phyloP scores from a whole-genome alignment of 2,888 invertebrate genomes.

The Norana najaformis region DNA sequence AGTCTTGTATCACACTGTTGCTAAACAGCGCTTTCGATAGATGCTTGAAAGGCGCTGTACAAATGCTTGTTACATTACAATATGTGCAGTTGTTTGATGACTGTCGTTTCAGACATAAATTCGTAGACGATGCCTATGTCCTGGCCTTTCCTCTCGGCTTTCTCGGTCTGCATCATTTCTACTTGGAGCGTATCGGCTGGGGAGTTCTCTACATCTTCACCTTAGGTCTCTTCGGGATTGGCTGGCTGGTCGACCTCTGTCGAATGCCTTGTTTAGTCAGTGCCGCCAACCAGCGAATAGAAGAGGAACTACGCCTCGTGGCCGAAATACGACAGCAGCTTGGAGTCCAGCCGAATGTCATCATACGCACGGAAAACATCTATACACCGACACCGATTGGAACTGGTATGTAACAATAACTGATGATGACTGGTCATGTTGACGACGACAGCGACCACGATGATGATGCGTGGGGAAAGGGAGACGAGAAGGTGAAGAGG shows the following conservation, averaged over 20 bases:
- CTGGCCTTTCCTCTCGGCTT: constrained; percentile 41
- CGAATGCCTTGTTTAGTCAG: constrained; percentile 40
- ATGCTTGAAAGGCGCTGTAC: too few species aligned
- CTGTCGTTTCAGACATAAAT: constrained; percentile 31
- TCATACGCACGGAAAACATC: neutral
- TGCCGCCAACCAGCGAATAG: constrained; percentile 28
- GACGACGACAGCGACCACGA: neutral
- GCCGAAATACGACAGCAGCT: constrained; percentile 16
- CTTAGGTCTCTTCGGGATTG: constrained; percentile 46
- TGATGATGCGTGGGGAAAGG: neutral
- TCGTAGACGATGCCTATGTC: constrained; percentile 36
- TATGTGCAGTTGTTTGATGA: too few species aligned
- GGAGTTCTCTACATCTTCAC: constrained; percentile 48
- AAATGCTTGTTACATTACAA: too few species aligned
- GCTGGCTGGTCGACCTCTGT: constrained; percentile 52
- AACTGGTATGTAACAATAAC: neutral
- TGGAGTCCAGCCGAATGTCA: neutral
- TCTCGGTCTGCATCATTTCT: constrained; percentile 49
- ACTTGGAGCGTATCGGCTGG: constrained; percentile 44
- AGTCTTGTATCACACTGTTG: too few species aligned
- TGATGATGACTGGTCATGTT: neutral
- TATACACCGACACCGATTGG: neutral
- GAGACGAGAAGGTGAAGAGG: neutral
- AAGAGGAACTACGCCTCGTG: constrained; percentile 14
- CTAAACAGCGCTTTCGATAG: too few species aligned